Base-by-base conservation (phyloP, 2,888 invertebrate species). In the Erebia palarica region DNA sequence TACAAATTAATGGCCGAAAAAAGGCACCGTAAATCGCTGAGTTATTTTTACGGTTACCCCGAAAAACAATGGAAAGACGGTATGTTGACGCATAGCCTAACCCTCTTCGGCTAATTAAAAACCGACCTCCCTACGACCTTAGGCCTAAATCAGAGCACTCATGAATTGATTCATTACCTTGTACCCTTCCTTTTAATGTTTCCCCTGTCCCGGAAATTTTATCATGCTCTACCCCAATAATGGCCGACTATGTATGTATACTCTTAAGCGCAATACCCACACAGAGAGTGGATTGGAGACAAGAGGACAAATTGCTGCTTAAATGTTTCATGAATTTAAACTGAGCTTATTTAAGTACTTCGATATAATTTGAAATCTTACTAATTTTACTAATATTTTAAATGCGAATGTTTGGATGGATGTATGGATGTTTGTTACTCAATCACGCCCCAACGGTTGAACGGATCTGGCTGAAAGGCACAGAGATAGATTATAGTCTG, bases 21-120 rank as follows among this genome's bases (percentile, higher is more conserved):
- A 44, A 27, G 65, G 42, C 70, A 66, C 61, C 66, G 49, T 70
- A 70, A 68, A 73, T 70, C 57, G 36, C 16, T 14, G 47, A 9
- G 59, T 53, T 69, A 67, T 59, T 68, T 73, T 73, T 73, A 64
- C 63, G 67, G 64, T 53, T 64, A 69, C 55, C 21, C 63, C 11
- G 60, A 66, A 75, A 78, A 80, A 83, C 82, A 83, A 83, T 79
- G 66, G 67, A 66, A 71, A 65, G 73, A 72, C 59, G 61, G 83
- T 81, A 84, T 82, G 81, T 83, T 73, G 79, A 80, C 81, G 77
- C 78, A 78, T 55, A 36, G 55, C 70, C 69, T 69, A 65, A 75
- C 74, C 80, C 84, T 83, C 84, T 83, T 82, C 79, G 79, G 82
- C 86, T 89, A 88, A 88, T 89, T 88, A 88, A 88, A 89, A 88